Evolutionary conservation across 53 echinoderm and acorn worm genomes (phyloP).

Genomic region (Astropecten irregularis): DNA sequence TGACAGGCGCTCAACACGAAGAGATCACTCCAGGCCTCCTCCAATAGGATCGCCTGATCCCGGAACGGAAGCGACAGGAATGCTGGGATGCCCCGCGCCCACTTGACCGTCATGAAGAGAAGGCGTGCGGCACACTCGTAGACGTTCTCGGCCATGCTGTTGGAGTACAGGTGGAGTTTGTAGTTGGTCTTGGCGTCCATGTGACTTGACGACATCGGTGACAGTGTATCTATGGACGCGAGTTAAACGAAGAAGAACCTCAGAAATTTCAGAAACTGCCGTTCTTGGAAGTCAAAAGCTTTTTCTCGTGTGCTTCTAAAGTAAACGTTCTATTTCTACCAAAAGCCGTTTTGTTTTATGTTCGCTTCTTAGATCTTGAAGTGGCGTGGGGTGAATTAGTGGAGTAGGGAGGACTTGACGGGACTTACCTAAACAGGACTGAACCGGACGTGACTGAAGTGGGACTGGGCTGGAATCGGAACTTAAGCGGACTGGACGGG

Average conservation of each 20-base stretch:
- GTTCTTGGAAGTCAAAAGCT: too few relatives aligned
- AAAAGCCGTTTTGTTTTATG: too few relatives aligned
- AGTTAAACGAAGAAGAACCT: background rate
- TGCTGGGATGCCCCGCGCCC: conserved; percentile 91
- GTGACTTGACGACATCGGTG: background rate
- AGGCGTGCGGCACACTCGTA: conserved; percentile 94
- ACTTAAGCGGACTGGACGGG: too few relatives aligned
- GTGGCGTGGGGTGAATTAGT: too few relatives aligned
- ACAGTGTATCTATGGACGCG: background rate
- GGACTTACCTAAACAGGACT: too few relatives aligned
- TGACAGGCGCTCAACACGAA: conserved; percentile 86
- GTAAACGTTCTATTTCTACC: too few relatives aligned
- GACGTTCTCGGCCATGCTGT: conserved; percentile 64
- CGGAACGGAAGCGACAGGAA: conserved; percentile 93
- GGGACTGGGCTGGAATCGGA: too few relatives aligned
- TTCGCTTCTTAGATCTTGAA: too few relatives aligned
- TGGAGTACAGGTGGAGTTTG: conserved; percentile 1
- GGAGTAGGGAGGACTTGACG: too few relatives aligned
- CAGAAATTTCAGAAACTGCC: background rate
- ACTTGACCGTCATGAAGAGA: conserved; percentile 98
- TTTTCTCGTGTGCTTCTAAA: too few relatives aligned
- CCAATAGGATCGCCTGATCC: conserved; percentile 93
- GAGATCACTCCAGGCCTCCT: conserved; percentile 93
- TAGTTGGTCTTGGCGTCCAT: background rate
- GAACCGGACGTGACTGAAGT: too few relatives aligned